These are phyloP conservation scores for Agrotis puta DNA, from an alignment of 2,888 invertebrate species.

Conservation along the genomic window DNA sequence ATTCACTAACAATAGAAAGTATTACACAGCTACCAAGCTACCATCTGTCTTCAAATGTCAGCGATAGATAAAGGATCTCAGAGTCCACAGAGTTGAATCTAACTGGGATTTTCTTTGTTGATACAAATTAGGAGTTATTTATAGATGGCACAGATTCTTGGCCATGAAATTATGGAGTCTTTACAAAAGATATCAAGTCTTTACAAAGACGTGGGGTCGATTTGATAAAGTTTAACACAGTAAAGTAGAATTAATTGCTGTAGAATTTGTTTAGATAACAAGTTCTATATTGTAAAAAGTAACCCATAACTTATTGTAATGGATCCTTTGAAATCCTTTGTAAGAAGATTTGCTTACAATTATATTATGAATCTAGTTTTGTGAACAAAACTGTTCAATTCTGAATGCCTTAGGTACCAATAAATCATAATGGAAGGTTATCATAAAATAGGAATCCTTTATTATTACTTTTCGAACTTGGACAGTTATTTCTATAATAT, in stretches of 20 bases:
- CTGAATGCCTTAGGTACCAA: neutral
- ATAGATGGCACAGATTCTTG: slow-evolving; percentile 35
- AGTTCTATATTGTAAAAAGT: neutral
- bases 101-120: slow-evolving; percentile 59
- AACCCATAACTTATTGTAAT: neutral
- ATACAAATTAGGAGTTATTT: slow-evolving; percentile 54
- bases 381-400: neutral
- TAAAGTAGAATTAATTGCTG: slow-evolving; percentile 3
- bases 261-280: neutral
- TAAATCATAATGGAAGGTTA: slow-evolving; percentile 14
- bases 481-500: neutral
- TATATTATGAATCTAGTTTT: slow-evolving; percentile 11
- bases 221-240: slow-evolving; percentile 2
- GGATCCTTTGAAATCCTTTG: slow-evolving; percentile 1
- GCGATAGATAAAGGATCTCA: slow-evolving; percentile 65
- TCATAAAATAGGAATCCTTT: neutral
- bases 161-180: slow-evolving; percentile 24
- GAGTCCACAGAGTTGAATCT: slow-evolving; percentile 51
- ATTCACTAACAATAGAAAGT: slow-evolving; percentile 70
- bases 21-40: slow-evolving; percentile 57
- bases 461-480: neutral
- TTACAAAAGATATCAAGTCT: neutral
- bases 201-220: neutral
- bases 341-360: slow-evolving; percentile 15
- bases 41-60: slow-evolving; percentile 71